Evolutionary conservation across 2,113 vertebrate genomes (phyloP), one percentile per base, ranked within the genome.

Genomic region (Aix galericulata): DNA sequence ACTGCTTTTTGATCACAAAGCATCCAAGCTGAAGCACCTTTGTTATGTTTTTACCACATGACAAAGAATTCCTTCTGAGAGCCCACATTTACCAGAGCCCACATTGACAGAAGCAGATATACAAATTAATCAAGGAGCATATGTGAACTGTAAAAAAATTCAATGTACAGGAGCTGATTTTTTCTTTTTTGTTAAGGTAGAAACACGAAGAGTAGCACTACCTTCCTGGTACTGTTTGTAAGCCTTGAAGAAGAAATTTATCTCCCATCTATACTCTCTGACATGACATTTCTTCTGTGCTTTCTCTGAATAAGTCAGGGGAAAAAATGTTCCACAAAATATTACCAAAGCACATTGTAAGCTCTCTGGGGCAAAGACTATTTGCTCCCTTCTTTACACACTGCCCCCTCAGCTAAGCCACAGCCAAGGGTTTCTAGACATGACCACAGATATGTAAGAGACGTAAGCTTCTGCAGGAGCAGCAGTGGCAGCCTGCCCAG

Each of bases 31-130:
- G 21, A 42, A 63, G n/a, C 25, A 36, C 12, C 3, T 50, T 53
- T 52, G 0, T 0, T 22, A 52, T 9, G 23, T 9, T n/a, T 48
- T 62, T 2, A 2, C 32, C 46, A 38, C 13, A 32, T 2, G 5
- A 66, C 40, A 62, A 85, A 60, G 18, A 42, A 72, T 46, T 75
- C 38, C 44, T 69, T 59, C 59, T 38, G 34, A 50, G 40, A 48
- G 40, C 21, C 27, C 20, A 34, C 36, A 27, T 52, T 88, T 36
- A 59, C 58, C 50, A 83, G 68, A 66, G 34, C 17, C 1, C 0
- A 55, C 31, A 16, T 26, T 67, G 71, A 66, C 29, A 82, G 64
- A 44, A 78, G 32, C 2, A 89, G 17, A 73, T 40, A 31, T 23
- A 67, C 55, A 78, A 63, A 73, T 58, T 50, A 88, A 72, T 32